Evolutionary conservation across 2,113 vertebrate species (phyloP), one percentile per base, ranked within the genome.

Genomic region (Noctilio leporinus): DNA sequence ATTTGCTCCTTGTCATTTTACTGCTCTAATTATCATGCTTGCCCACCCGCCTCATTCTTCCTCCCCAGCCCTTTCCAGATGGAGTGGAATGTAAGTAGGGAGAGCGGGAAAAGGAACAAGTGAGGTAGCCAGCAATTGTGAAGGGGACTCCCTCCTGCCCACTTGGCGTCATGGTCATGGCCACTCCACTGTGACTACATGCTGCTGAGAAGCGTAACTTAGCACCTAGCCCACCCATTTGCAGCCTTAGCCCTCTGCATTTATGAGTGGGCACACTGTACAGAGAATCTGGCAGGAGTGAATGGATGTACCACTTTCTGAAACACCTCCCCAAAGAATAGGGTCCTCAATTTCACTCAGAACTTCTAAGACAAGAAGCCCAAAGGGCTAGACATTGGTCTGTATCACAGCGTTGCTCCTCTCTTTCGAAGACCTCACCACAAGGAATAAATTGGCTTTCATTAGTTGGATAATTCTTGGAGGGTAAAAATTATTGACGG

Each of bases 21-120:
- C 64, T 59, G 22, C 81, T 85, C 2, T 47, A 40, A 55, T 53
- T 16, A n/a, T 38, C 38, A 33, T 10, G 57, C n/a, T 92, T 33
- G 49, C 30, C 17, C 26, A 4, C 22, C 24, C 20, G 2, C 3
- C 3, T n/a, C n/a, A n/a, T n/a, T n/a, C 0, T 19, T 4, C 7
- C 5, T 45, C 47, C 20, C 12, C 20, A 81, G 11, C 51, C 80
- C 55, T 75, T 92, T 94, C 33, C 69, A 45, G 76, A 53, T 59
- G 20, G 22, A 40, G 19, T 51, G 4, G 40, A 91, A 78, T 45
- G 72, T 62, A 80, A 55, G 28, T 26, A 40, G 51, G 73, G 73
- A 77, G 38, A 77, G 16, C 16, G 55, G 33, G 75, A 55, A 90
- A 75, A 40, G 43, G 17, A 65, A 3, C 14, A 4, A 17, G 33